Evolutionary conservation across 2,888 invertebrate genomes (phyloP), one percentile per base, ranked within the genome.

Genomic region (Tetanocera ferruginea): DNA sequence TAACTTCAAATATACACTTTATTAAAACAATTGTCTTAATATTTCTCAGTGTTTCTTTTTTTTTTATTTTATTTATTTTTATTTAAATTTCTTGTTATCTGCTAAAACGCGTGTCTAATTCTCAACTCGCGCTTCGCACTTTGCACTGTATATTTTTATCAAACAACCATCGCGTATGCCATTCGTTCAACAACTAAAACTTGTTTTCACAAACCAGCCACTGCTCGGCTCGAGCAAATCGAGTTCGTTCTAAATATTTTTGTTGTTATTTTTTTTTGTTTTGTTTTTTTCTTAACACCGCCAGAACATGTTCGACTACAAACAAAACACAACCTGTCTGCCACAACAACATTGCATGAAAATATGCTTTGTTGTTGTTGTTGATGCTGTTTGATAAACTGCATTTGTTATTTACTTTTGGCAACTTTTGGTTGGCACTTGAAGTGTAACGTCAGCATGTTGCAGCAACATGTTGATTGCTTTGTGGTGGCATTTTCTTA

Each of bases 151-250:
- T 14, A 14, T 60, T 55, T 60, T 19, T 28, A 23, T 5, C 5
- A 28, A 49, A 51, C 57, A 37, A 60, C 72, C 72, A 14, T 23
- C 43, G 25, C 37, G 37, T 37, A 14, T 37, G 55, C 57, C 72
- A 34, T 72, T 25, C 72, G 60, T 37, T 72, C 34, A 17, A 37
- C 34, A 72, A 72, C 72, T 72, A 25, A 72, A 72, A 37, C 31
- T 34, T 70, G 70, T 70, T 67, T 67, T 67, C 37, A 67, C 55
- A n/a, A 19, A 23, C 19, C 55, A 55, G 55, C 55, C 55, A 14
- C 55, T 23, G 19, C 55, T 55, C 19, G 55, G 19, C 55, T 43
- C 43, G 11, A 43, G 43, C 19, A 19, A 6, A n/a, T 43, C 43
- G 11, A 43, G 43, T 14, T 43, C 43, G 14, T 43, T 43, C 43